phyloP scores from a whole-genome alignment of 2,888 invertebrate genomes.

The Suillia variegata region DNA sequence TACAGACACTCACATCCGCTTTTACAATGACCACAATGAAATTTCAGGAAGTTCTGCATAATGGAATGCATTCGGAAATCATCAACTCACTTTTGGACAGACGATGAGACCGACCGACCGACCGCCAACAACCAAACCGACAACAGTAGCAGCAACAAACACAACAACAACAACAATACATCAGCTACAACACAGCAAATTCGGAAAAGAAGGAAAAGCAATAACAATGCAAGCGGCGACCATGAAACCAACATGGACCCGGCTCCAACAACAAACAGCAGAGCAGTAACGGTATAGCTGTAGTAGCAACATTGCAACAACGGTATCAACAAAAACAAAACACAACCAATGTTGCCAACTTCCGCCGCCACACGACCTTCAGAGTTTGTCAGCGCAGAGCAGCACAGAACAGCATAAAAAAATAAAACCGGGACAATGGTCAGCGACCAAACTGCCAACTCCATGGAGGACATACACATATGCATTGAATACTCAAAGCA shows the following conservation, averaged over 20 bases:
- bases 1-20: slow-evolving; percentile 31
- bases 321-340: slow-evolving; percentile 39
- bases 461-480: too few relatives aligned
- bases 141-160: background rate
- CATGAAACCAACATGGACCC: slow-evolving; percentile 18
- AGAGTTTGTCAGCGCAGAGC: too few relatives aligned
- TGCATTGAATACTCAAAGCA: background rate
- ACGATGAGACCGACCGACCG: slow-evolving; percentile 30
- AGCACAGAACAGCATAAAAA: background rate
- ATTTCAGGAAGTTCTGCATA: slow-evolving; percentile 56
- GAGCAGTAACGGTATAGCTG: too few relatives aligned
- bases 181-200: slow-evolving; percentile 9
- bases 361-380: slow-evolving; percentile 36
- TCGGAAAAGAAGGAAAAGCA: slow-evolving; percentile 9
- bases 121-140: slow-evolving; percentile 8
- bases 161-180: slow-evolving; percentile 2
- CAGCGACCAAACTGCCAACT: background rate
- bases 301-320: too few relatives aligned
- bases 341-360: slow-evolving; percentile 49
- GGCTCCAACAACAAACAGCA: slow-evolving; percentile 35
- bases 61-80: slow-evolving; percentile 58
- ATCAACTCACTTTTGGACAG: slow-evolving; percentile 53
- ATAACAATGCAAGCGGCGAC: slow-evolving; percentile 16
- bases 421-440: background rate
- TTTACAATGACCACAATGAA: slow-evolving; percentile 50